A percentile compares a stretch with the other conserved stretches of the same genome.
Evolutionary conservation across 2,797 vertebrate species (phyloP).

Genomic region (Sphenopsis melanotis): DNA sequence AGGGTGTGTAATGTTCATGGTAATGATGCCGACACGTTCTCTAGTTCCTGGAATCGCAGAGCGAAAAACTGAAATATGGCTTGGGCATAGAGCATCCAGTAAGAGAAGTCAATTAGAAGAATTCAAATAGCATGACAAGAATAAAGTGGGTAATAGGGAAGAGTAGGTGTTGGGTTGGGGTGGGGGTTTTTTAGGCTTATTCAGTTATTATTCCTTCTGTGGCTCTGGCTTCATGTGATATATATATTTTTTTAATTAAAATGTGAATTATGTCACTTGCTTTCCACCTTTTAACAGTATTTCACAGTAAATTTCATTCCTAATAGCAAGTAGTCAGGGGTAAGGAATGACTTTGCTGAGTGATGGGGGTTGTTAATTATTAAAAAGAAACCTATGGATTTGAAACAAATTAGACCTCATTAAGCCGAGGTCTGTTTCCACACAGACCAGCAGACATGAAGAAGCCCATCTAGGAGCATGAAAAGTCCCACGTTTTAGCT

Average conservation of each 20-base stretch:
- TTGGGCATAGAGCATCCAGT: not conserved
- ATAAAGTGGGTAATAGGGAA: not conserved
- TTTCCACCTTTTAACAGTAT: slow-evolving; percentile 57
- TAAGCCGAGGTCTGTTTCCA: slow-evolving; percentile 19
- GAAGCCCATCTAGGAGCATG: not conserved
- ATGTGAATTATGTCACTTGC: slow-evolving; percentile 47
- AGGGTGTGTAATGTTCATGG: not conserved
- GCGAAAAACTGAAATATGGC: not conserved
- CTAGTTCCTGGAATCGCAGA: not conserved
- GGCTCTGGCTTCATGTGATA: slow-evolving; percentile 15
- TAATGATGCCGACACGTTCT: not conserved
- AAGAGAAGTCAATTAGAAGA: slow-evolving; percentile 26
- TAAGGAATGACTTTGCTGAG: slow-evolving; percentile 52
- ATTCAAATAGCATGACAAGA: slow-evolving; percentile 24
- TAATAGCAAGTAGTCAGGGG: slow-evolving; percentile 50
- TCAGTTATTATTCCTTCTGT: not conserved
- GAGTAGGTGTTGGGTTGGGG: not conserved
- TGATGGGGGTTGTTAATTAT: slow-evolving; percentile 51
- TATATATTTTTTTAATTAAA: slow-evolving; percentile 61
- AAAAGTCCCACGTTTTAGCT: not conserved
- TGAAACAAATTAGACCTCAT: slow-evolving; percentile 62
- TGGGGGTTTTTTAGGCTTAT: not conserved
- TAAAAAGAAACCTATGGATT: slow-evolving; percentile 57
- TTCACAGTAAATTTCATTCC: slow-evolving; percentile 56
- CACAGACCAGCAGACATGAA: not conserved